Percentiles rank a stretch among this genome's conserved stretches.
Conservation (phyloP, 92 coral and sea anemone species). For the Scolanthus callimorphus region DNA sequence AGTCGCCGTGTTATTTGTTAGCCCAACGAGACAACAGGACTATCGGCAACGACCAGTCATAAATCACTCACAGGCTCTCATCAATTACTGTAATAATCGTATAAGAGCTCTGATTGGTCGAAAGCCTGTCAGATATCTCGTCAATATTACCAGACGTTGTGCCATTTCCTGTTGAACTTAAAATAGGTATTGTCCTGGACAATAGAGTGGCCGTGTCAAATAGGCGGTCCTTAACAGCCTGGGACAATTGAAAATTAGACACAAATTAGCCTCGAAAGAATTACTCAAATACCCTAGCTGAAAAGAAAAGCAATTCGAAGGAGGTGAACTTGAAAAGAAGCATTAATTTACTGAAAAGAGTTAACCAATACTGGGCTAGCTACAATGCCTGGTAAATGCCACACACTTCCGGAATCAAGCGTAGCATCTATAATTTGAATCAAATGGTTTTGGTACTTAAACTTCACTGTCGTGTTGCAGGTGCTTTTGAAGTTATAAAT, state of each 20-base stretch:
- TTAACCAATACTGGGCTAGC: conserved; percentile 55
- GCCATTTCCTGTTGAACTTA: conserved; percentile 76
- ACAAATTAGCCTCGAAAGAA: conserved; percentile 75
- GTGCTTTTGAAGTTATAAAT: no score
- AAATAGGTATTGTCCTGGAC: conserved; percentile 73
- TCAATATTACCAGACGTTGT: conserved; percentile 46
- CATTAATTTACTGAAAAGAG: conserved; percentile 22
- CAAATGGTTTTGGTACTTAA: no score
- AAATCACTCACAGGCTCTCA: conserved; percentile 83
- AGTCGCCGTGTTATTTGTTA: conserved; percentile 67
- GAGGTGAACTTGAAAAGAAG: conserved; percentile 61
- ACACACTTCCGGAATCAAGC: no score
- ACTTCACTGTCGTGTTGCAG: no score
- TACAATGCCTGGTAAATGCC: no score
- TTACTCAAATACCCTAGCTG: conserved; percentile 65
- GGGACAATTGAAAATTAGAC: conserved; percentile 78
- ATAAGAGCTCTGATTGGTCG: conserved; percentile 61
- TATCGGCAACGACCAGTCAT: conserved; percentile 73
- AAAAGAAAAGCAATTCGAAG: conserved; percentile 48
- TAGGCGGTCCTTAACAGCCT: conserved; percentile 72
- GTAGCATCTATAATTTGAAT: no score
- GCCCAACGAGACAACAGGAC: conserved; percentile 78
- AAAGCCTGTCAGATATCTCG: conserved; percentile 65
- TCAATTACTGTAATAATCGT: conserved; percentile 79
- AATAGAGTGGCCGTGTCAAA: conserved; percentile 72